These are phyloP conservation scores for Rhamphomyia laevipes DNA, from an alignment of 2,888 invertebrate species.

Conservation along the genomic window DNA sequence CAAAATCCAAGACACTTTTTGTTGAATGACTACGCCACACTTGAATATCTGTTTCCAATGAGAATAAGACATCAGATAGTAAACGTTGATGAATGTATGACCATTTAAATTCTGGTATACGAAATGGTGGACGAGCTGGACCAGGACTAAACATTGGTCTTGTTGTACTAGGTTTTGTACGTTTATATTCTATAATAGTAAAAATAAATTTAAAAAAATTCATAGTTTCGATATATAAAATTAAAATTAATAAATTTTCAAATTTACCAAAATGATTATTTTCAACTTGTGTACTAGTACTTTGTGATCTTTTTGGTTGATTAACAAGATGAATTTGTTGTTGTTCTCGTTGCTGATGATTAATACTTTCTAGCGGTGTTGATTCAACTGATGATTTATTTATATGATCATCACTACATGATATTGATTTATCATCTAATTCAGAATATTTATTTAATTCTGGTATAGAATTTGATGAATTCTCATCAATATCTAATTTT, in stretches of 20 bases:
- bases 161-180: constrained; percentile 51
- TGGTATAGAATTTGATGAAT: no score
- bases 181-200: constrained; percentile 17
- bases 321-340: constrained; percentile 2
- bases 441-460: neutral
- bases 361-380: constrained; percentile 17
- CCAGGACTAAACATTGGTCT: constrained; percentile 91
- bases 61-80: constrained; percentile 90
- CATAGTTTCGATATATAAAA: neutral
- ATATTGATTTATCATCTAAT: constrained; percentile 1
- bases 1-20: constrained; percentile 94
- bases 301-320: constrained; percentile 54
- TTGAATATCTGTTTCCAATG: constrained; percentile 95
- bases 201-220: neutral
- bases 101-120: constrained; percentile 99
- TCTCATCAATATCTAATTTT: no score
- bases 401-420: constrained; percentile 9
- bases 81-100: constrained; percentile 96
- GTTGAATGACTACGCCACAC: constrained; percentile 87
- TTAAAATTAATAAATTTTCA: neutral
- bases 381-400: constrained; percentile 1
- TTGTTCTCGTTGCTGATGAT: constrained; percentile 18
- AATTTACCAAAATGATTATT: constrained; percentile 68
- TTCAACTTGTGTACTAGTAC: constrained; percentile 74
- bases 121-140: constrained; percentile 86